Conservation (phyloP, 2,113 vertebrate genomes). For the Spermophilus dauricus region DNA sequence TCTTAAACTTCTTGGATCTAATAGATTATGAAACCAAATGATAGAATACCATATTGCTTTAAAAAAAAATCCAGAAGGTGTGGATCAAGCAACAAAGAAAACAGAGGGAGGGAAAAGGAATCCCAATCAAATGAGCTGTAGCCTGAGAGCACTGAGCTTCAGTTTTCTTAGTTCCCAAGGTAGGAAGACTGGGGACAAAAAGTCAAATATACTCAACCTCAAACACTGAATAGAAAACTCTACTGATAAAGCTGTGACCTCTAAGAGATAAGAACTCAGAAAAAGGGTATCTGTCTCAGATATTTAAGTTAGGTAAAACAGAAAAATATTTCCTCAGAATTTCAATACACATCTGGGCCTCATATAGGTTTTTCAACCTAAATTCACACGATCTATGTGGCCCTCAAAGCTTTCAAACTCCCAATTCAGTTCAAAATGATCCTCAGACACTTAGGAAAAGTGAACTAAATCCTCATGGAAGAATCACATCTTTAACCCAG, state of each 20-base stretch:
- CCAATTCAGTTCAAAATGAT: not conserved
- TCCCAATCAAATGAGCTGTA: not conserved
- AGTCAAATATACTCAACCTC: not conserved
- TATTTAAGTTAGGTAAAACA: not conserved
- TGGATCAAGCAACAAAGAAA: not conserved
- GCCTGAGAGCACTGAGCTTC: rapidly evolving
- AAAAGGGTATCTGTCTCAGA: not conserved
- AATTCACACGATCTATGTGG: not conserved
- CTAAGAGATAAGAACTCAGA: not conserved
- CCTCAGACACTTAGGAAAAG: not conserved
- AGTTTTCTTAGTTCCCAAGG: not conserved
- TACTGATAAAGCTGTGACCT: not conserved
- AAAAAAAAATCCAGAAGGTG: not conserved
- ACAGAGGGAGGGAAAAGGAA: not conserved
- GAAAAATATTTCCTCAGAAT: not conserved
- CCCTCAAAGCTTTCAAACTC: not conserved
- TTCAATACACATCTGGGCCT: not conserved
- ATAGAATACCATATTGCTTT: not conserved
- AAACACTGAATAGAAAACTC: not conserved
- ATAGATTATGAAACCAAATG: not conserved
- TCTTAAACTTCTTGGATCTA: not conserved
- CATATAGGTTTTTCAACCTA: not conserved
- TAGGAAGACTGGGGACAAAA: not conserved
- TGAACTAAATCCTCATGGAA: not conserved
- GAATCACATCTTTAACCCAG: not conserved